A percentile compares a stretch with the other conserved stretches of the same genome.
Conservation (phyloP, 2,797 vertebrate genomes). For the Thripadectes ignobilis region DNA sequence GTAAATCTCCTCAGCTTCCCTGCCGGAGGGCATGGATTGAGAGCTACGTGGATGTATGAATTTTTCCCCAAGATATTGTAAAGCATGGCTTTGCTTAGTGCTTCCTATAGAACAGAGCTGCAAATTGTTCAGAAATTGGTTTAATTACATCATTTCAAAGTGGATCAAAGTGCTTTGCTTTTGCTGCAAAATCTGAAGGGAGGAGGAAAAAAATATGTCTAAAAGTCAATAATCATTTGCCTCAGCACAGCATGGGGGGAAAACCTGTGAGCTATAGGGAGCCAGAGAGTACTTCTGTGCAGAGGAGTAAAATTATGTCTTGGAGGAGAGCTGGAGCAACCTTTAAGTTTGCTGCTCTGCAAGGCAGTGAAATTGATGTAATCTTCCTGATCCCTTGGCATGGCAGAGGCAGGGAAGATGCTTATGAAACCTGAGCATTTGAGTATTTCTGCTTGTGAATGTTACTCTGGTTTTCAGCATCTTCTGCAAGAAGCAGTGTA, state of each 20-base stretch:
- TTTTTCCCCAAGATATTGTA: neutral
- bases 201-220: neutral
- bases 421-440: neutral
- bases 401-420: neutral
- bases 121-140: neutral
- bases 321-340: neutral
- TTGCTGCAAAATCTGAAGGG: neutral
- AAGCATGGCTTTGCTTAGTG: neutral
- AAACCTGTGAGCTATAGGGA: neutral
- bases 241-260: neutral
- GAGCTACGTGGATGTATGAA: neutral
- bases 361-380: rapidly evolving
- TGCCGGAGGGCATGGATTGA: neutral
- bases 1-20: conserved; percentile 12
- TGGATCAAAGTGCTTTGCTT: conserved; percentile 1
- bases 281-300: neutral
- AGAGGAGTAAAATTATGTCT: neutral
- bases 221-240: neutral
- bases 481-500: neutral
- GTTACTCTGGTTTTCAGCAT: neutral
- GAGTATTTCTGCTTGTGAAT: neutral
- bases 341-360: neutral
- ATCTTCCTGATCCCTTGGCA: neutral
- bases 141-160: conserved; percentile 7
- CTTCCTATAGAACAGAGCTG: neutral